Evolutionary conservation across 2,888 invertebrate genomes (phyloP).

Genomic region (Labia minor): DNA sequence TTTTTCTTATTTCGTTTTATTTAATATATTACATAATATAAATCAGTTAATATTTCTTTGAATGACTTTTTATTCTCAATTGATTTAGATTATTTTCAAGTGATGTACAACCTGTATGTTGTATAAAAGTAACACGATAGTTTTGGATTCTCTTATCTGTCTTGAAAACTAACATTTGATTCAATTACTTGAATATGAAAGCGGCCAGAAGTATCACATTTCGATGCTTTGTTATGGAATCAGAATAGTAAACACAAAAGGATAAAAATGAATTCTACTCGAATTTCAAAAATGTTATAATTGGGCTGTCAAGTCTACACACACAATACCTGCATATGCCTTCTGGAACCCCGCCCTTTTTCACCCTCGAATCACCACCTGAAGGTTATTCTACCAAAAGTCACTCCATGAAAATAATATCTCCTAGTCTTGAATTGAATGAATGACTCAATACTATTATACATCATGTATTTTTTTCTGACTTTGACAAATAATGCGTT

Average conservation of each 20-base stretch:
- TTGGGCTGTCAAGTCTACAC: not conserved
- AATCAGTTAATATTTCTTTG: no score
- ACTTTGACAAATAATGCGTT: not conserved
- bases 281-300: conserved; percentile 5
- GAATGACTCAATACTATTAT: conserved; percentile 6
- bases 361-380: not conserved
- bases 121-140: not conserved
- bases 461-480: conserved; percentile 3
- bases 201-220: not conserved
- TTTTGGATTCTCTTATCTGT: not conserved
- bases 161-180: not conserved
- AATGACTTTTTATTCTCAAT: no score
- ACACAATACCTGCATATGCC: not conserved
- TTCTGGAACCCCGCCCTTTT: not conserved
- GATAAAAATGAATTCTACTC: not conserved
- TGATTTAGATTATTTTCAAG: no score
- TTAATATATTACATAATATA: no score
- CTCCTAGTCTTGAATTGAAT: not conserved
- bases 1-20: no score
- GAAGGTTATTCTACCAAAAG: not conserved
- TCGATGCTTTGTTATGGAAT: not conserved
- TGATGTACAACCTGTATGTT: no score
- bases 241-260: not conserved
- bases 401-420: conserved; percentile 13
- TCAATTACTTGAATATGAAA: not conserved